Base-by-base conservation (phyloP, 1,140 invertebrate genomes). In the Cheumatopsyche charites region DNA sequence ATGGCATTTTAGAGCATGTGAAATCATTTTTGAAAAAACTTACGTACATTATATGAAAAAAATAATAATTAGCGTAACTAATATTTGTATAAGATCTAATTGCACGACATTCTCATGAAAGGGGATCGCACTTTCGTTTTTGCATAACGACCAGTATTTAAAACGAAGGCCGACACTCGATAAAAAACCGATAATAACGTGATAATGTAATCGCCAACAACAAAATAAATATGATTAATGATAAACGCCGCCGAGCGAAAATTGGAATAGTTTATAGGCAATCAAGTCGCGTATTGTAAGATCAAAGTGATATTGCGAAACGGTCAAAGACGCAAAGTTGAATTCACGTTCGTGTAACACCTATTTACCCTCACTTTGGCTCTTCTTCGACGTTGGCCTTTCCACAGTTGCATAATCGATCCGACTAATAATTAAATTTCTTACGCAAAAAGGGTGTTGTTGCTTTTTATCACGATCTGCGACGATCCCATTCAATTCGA, bases 201-300 rank as follows among this genome's bases (percentile, higher is more conserved):
- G 15, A 19, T 15, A 61, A 15, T 19, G 45, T 63, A 25, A 63
- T 63, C 25, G 4, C 36, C 23, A 42, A 42, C 11, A 17, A 13
- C 36, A 17, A 25, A n/a, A 25, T 11, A 29, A 25, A 42, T 15
- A 25, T 42, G 36, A 17, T 13, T 19, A 15, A 25, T n/a, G 55
- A 61, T 2, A 21, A 23, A 23, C 55, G 23, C 19, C 19, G 17
- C 19, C 15, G 15, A 25, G 26, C 62, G 19, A 12, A 25, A 15
- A 29, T 3, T 23, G 25, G 62, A 42, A 63, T 63, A 63, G 26
- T 63, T 63, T 63, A 63, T n/a, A 63, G 62, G 62, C 62, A 63
- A 63, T 63, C 62, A 42, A 63, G 26, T 29, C 3, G 29, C 29
- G 25, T 63, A 63, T 63, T 63, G 62, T 63, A 25, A 63, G 62